These are phyloP conservation scores for Patiria pectinifera DNA, from an alignment of 53 echinoderm and acorn worm species.

Conservation along the genomic window DNA sequence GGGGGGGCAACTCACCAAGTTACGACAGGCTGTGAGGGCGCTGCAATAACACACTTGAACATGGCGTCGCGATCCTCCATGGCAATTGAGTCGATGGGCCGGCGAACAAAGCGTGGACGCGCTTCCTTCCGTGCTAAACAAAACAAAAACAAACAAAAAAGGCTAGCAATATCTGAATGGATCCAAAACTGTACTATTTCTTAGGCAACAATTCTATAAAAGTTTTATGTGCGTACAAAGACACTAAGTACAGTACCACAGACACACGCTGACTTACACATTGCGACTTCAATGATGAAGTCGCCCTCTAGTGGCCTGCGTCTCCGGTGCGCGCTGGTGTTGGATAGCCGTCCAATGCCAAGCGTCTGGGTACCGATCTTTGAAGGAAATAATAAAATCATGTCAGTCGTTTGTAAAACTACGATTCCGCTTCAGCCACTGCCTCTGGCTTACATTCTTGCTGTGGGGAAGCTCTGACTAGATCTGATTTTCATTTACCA, in stretches of 20 bases:
- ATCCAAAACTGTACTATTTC: too few species aligned
- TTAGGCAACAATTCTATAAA: too few species aligned
- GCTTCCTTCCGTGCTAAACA: conserved; percentile 86
- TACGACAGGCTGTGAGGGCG: conserved; percentile 75
- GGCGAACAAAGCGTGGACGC: conserved; percentile 82
- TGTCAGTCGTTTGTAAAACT: background rate
- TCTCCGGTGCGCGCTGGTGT: conserved; percentile 83
- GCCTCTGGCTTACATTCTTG: too few species aligned
- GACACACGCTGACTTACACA: conserved; percentile 58
- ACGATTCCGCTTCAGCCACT: background rate
- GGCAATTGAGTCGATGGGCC: conserved; percentile 79
- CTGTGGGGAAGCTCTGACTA: too few species aligned
- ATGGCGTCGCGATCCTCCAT: conserved; percentile 91
- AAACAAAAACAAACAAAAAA: background rate
- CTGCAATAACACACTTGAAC: conserved; percentile 83
- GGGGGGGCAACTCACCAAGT: conserved; percentile 73
- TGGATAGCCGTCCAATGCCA: conserved; percentile 84
- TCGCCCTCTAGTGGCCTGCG: conserved; percentile 77
- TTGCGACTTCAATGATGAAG: conserved; percentile 75
- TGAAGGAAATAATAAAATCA: background rate
- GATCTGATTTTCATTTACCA: too few species aligned
- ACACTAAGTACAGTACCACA: too few species aligned
- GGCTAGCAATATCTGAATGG: too few species aligned
- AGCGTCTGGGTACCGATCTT: conserved; percentile 83
- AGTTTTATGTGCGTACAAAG: too few species aligned